Conservation (phyloP, 2,888 invertebrate species). For the Tortrix viridana region DNA sequence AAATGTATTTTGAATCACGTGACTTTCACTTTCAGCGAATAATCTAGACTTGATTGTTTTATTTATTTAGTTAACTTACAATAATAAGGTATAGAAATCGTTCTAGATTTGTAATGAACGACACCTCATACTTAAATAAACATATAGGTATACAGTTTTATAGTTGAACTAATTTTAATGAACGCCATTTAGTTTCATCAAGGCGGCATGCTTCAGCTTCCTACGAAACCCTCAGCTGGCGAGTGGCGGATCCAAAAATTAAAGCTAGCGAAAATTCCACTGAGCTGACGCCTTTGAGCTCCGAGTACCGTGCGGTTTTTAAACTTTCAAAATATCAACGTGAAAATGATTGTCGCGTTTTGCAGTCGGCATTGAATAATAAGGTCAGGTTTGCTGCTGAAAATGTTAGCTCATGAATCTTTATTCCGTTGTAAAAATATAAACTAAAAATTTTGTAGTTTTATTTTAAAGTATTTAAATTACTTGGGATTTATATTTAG, state of each 20-base stretch:
- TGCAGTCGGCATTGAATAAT: not conserved
- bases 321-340: slow-evolving; percentile 13
- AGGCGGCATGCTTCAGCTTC: not conserved
- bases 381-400: not conserved
- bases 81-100: no score
- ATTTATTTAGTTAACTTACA: no score
- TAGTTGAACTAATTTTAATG: not conserved
- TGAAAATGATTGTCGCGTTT: slow-evolving; percentile 1
- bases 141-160: not conserved
- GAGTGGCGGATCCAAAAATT: slow-evolving; percentile 6
- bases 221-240: not conserved
- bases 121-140: no score
- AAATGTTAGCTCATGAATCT: slow-evolving; percentile 5
- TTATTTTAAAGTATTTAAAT: no score
- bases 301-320: slow-evolving; percentile 9
- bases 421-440: slow-evolving; percentile 4
- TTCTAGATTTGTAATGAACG: no score
- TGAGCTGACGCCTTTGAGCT: slow-evolving; percentile 1
- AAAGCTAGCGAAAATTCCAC: slow-evolving; percentile 6
- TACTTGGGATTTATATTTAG: no score
- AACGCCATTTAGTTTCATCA: not conserved
- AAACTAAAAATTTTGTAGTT: not conserved
- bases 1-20: no score
- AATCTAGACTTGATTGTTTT: no score
- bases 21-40: no score